Conservation (phyloP, 2,888 invertebrate species). For the Pterostichus niger region DNA sequence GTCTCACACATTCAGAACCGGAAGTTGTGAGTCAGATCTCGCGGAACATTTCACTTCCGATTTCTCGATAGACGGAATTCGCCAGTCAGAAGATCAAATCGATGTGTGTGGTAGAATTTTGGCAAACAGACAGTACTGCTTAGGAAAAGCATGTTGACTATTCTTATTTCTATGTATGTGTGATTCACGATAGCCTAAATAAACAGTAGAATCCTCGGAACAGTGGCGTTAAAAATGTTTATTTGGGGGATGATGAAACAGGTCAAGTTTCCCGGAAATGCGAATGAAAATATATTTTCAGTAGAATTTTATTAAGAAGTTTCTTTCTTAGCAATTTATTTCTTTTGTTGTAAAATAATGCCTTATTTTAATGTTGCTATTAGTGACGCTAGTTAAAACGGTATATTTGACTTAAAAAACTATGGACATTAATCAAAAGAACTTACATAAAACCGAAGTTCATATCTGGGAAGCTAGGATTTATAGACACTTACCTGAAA, state of each 20-base stretch:
- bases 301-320: not conserved
- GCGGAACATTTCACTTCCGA: not conserved
- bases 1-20: too few relatives aligned
- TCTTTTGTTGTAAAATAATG: not conserved
- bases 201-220: conserved; percentile 10
- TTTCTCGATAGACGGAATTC: not conserved
- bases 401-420: too few relatives aligned
- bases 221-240: not conserved
- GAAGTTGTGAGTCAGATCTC: too few relatives aligned
- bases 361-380: not conserved
- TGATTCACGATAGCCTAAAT: not conserved
- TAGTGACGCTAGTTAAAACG: too few relatives aligned
- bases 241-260: not conserved
- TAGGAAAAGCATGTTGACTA: not conserved
- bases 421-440: too few relatives aligned
- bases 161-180: conserved; percentile 1
- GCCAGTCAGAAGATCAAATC: not conserved
- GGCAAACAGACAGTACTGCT: not conserved
- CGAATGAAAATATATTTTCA: too few relatives aligned
- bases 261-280: not conserved
- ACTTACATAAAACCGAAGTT: too few relatives aligned
- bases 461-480: too few relatives aligned
- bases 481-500: too few relatives aligned
- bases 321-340: too few relatives aligned
- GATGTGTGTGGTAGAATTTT: not conserved